A percentile compares a stretch with the other conserved stretches of the same genome.
phyloP scores from a whole-genome alignment of 2,113 vertebrate species.

The Cryptoleucopteryx plumbea region DNA sequence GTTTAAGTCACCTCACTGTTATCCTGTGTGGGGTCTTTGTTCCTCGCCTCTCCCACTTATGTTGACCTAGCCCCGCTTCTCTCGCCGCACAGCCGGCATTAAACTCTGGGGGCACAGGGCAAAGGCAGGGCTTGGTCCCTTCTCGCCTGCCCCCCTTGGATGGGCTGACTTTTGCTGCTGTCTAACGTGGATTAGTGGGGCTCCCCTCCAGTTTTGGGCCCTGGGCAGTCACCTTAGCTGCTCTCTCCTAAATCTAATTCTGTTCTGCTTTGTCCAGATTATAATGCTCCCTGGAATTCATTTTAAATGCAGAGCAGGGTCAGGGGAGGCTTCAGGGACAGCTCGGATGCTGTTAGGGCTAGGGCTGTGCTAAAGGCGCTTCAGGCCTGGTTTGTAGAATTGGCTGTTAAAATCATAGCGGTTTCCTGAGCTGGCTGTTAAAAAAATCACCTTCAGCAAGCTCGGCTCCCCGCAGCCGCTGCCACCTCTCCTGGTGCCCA shows the following conservation, averaged over 20 bases:
- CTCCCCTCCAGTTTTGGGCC: not conserved
- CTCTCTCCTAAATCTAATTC: slow-evolving; percentile 42
- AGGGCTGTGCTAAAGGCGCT: not conserved
- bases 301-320: slow-evolving; percentile 49
- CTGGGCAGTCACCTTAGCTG: slow-evolving; percentile 25
- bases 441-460: not conserved
- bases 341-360: not conserved
- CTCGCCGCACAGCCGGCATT: not conserved
- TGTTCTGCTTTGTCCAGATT: slow-evolving; percentile 8
- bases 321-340: not conserved
- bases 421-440: not conserved
- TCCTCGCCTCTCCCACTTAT: not conserved
- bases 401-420: not conserved
- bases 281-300: slow-evolving; percentile 37
- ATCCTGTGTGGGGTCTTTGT: slow-evolving; percentile 44
- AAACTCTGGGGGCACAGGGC: slow-evolving; percentile 26
- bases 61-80: not conserved
- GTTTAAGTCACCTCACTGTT: slow-evolving; percentile 42
- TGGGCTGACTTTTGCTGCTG: slow-evolving; percentile 13
- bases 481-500: not conserved
- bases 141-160: not conserved
- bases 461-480: not conserved
- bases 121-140: slow-evolving; percentile 8
- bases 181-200: slow-evolving; percentile 5
- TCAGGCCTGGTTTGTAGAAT: not conserved